phyloP scores from a whole-genome alignment of 2,888 invertebrate genomes.

The Siphlonurus alternatus region DNA sequence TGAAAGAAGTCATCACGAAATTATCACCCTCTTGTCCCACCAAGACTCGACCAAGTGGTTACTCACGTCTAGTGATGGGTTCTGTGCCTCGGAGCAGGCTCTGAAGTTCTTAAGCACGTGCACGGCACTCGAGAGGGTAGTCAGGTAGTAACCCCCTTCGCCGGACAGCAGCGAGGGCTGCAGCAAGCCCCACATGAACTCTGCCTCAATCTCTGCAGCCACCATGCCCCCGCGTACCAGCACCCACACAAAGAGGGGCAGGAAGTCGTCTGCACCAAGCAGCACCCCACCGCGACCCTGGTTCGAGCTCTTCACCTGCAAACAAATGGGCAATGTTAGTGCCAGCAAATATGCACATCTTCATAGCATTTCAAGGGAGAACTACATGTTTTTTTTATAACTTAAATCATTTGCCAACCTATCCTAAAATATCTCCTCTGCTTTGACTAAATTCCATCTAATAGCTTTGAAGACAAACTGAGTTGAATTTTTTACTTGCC shows the following conservation, averaged over 20 bases:
- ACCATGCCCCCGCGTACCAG: constrained; percentile 78
- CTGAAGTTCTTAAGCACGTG: constrained; percentile 63
- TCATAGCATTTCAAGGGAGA: too few relatives aligned
- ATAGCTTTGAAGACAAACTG: too few relatives aligned
- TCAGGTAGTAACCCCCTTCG: constrained; percentile 89
- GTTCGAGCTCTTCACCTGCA: constrained; percentile 48
- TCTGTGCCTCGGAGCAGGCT: constrained; percentile 14
- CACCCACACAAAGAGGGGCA: constrained; percentile 84
- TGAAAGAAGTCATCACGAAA: too few relatives aligned
- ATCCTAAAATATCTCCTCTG: too few relatives aligned
- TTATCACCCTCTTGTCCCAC: too few relatives aligned
- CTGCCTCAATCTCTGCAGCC: constrained; percentile 86
- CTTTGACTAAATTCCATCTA: too few relatives aligned
- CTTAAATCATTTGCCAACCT: too few relatives aligned
- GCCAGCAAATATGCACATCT: too few relatives aligned
- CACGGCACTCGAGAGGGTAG: constrained; percentile 84
- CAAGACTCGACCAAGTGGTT: too few relatives aligned
- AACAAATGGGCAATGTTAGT: neutral
- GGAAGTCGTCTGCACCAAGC: constrained; percentile 73
- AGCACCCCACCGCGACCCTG: constrained; percentile 31
- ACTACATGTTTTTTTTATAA: too few relatives aligned
- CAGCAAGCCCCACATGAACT: constrained; percentile 86
- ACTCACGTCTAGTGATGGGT: constrained; percentile 27
- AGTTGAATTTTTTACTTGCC: too few relatives aligned
- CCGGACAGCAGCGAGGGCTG: constrained; percentile 73